Percentiles rank a stretch among this genome's conserved stretches.
These are phyloP conservation scores for Heliconius melpomene DNA, from an alignment of 1,140 invertebrate genomes.

Conservation along the genomic window DNA sequence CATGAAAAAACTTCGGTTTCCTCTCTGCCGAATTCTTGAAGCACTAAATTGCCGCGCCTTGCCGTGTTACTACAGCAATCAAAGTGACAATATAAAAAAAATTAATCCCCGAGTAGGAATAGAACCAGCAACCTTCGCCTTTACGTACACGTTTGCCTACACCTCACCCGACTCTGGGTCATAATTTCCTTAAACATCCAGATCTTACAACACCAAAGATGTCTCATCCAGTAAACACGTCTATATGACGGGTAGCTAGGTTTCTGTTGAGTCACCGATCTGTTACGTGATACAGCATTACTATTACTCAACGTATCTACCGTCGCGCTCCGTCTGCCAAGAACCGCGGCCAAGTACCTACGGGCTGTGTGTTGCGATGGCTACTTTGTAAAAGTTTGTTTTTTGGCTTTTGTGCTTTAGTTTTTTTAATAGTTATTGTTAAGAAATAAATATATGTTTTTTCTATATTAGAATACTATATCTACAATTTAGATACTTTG, in stretches of 20 bases:
- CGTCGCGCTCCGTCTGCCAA: background rate
- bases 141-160: no score
- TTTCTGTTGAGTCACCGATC: conserved; percentile 19
- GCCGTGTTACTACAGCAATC: no score
- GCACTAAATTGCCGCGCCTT: background rate
- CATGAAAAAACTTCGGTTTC: background rate
- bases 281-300: conserved; percentile 20
- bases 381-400: background rate
- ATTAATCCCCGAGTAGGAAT: no score
- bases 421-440: background rate
- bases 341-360: conserved; percentile 2
- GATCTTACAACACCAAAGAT: background rate
- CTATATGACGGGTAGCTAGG: background rate
- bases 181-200: background rate
- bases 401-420: background rate
- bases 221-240: background rate
- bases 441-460: background rate
- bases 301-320: conserved; percentile 15
- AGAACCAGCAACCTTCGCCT: no score
- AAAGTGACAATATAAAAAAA: no score
- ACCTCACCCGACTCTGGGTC: no score
- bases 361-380: background rate
- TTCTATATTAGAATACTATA: no score
- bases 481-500: no score
- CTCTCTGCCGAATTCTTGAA: no score